Conservation (phyloP, 1,140 invertebrate species). For the Conopomorpha cramerella region DNA sequence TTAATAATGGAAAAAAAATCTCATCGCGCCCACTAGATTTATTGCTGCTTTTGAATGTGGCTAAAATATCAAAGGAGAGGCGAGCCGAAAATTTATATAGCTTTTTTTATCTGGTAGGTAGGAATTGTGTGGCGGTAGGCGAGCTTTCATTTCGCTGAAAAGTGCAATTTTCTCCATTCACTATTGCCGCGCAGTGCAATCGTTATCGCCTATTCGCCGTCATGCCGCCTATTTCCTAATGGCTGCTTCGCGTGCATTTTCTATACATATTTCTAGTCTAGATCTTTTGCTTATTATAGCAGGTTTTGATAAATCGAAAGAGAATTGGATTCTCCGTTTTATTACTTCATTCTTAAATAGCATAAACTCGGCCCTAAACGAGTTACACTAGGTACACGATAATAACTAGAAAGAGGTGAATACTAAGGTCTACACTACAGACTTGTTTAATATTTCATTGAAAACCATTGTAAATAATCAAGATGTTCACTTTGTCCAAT, state of each 20-base stretch:
- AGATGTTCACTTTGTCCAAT: too few species aligned
- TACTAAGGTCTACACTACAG: too few species aligned
- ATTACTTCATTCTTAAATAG: too few species aligned
- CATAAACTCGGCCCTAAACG: too few species aligned
- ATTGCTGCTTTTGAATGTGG: slow-evolving; percentile 11
- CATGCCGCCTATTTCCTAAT: slow-evolving; percentile 47
- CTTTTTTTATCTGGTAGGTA: slow-evolving; percentile 35
- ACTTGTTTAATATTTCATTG: too few species aligned
- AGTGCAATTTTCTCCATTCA: slow-evolving; percentile 54
- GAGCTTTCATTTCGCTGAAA: slow-evolving; percentile 50
- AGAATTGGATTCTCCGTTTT: background rate
- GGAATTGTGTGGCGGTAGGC: slow-evolving; percentile 30
- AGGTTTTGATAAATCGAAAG: background rate
- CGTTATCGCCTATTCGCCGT: slow-evolving; percentile 36
- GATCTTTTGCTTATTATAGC: slow-evolving; percentile 5
- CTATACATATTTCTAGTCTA: too few species aligned
- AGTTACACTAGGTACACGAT: too few species aligned
- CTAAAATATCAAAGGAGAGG: slow-evolving; percentile 25
- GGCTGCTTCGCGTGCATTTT: slow-evolving; percentile 40
- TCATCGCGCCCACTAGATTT: slow-evolving; percentile 11
- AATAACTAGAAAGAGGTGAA: too few species aligned
- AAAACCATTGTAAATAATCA: too few species aligned
- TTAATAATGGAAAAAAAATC: too few species aligned
- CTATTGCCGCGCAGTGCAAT: slow-evolving; percentile 39
- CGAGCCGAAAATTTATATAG: slow-evolving; percentile 31